Conservation (phyloP, 2,113 vertebrate genomes). For the Channa maculata region DNA sequence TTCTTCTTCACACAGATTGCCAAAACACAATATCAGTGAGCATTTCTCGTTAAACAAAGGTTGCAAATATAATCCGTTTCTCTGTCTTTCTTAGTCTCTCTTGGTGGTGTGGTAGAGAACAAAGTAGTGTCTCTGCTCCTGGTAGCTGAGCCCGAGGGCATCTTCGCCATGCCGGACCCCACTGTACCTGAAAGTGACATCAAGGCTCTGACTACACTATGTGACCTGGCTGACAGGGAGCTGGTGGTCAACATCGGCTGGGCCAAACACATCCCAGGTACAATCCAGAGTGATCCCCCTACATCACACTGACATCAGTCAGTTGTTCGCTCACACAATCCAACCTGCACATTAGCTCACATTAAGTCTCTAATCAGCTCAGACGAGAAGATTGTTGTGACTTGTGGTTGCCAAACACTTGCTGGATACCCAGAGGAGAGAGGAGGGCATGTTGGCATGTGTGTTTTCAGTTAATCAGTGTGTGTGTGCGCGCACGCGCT, state of each 20-base stretch:
- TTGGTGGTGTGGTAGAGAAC: constrained; percentile 87
- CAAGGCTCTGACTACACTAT: constrained; percentile 97
- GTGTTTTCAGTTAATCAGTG: constrained; percentile 52
- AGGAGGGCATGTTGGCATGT: constrained; percentile 29
- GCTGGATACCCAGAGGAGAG: constrained; percentile 40
- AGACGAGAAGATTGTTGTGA: constrained; percentile 66
- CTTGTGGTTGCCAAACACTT: constrained; percentile 54
- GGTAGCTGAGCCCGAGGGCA: constrained; percentile 96
- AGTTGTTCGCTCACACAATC: constrained; percentile 33
- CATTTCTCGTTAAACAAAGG: too few species aligned
- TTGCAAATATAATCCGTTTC: background rate
- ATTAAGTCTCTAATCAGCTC: constrained; percentile 72
- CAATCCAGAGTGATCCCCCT: background rate
- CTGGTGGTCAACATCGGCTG: constrained; percentile 98
- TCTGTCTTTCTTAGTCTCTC: constrained; percentile 49
- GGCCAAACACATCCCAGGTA: constrained; percentile 99
- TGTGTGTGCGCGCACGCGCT: constrained; percentile 30
- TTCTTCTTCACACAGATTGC: too few species aligned
- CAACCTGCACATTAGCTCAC: constrained; percentile 50
- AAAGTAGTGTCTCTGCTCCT: constrained; percentile 97
- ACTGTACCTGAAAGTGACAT: constrained; percentile 97
- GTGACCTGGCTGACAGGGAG: constrained; percentile 96
- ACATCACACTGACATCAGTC: background rate
- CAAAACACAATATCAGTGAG: too few species aligned
- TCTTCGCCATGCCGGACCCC: constrained; percentile 98